These are phyloP conservation scores for Lasiurus cinereus DNA, from an alignment of 2,113 vertebrate species.

Conservation along the genomic window DNA sequence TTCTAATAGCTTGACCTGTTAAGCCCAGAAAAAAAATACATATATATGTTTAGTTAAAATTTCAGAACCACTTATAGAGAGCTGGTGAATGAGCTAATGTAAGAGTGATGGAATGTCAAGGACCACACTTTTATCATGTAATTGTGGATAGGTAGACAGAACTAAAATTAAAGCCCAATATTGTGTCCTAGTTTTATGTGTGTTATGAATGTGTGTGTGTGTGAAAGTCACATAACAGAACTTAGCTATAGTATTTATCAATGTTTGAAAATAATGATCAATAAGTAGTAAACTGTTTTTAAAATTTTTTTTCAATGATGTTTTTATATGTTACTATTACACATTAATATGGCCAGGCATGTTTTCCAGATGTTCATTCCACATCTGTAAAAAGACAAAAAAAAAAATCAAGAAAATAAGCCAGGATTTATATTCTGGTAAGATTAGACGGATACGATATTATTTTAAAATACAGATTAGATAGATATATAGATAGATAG, in stretches of 20 bases:
- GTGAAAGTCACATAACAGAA: background rate
- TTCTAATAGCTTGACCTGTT: background rate
- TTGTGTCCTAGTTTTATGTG: background rate
- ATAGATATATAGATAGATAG: too few relatives aligned
- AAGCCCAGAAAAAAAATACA: background rate
- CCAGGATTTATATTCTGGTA: background rate
- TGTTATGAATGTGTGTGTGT: too few relatives aligned
- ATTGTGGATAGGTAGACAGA: background rate
- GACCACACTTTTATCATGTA: background rate
- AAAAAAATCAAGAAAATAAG: background rate
- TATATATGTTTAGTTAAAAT: background rate
- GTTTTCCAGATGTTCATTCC: background rate
- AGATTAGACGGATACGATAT: background rate
- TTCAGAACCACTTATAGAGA: background rate
- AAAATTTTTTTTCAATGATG: background rate
- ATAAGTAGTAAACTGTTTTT: background rate
- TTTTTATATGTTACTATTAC: background rate
- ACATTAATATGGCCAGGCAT: background rate
- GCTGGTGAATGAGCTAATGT: background rate
- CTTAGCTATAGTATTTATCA: background rate
- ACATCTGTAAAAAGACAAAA: background rate
- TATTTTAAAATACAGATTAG: background rate
- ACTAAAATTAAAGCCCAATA: constrained; percentile 11
- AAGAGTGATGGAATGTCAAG: background rate
- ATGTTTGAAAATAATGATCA: constrained; percentile 17